phyloP scores from a whole-genome alignment of 2,113 vertebrate genomes.

The Charadrius vociferus region DNA sequence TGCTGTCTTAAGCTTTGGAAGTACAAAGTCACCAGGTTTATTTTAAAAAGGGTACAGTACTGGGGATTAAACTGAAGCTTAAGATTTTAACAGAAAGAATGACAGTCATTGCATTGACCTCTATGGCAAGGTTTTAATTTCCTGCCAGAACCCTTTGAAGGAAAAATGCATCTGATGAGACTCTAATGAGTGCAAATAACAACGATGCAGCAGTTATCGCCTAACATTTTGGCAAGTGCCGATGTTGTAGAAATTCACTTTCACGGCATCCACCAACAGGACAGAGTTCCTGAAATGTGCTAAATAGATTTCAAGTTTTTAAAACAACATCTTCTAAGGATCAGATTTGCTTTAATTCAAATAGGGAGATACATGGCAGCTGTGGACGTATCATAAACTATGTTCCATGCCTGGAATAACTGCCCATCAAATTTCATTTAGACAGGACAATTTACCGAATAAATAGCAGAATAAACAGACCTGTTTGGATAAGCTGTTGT shows the following conservation, averaged over 20 bases:
- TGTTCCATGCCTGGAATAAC: background rate
- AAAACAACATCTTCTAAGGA: background rate
- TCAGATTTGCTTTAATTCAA: background rate
- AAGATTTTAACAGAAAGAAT: background rate
- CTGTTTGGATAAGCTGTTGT: background rate
- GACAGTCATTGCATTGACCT: background rate
- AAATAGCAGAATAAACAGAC: constrained; percentile 13
- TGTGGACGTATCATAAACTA: background rate
- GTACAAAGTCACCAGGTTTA: background rate
- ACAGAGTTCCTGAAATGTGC: background rate
- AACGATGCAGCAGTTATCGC: background rate
- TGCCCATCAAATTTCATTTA: background rate
- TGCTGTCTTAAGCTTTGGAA: background rate
- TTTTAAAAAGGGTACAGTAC: background rate
- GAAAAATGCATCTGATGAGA: background rate
- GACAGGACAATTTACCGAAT: background rate
- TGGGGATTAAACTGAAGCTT: background rate
- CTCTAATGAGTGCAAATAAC: background rate
- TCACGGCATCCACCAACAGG: background rate
- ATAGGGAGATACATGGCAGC: background rate
- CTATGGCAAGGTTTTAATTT: background rate
- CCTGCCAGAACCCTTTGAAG: background rate
- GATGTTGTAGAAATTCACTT: background rate
- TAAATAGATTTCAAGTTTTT: background rate
- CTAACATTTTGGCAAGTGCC: background rate